Base-by-base conservation (phyloP, 2,888 invertebrate species). In the Lithophane semibrunnea region DNA sequence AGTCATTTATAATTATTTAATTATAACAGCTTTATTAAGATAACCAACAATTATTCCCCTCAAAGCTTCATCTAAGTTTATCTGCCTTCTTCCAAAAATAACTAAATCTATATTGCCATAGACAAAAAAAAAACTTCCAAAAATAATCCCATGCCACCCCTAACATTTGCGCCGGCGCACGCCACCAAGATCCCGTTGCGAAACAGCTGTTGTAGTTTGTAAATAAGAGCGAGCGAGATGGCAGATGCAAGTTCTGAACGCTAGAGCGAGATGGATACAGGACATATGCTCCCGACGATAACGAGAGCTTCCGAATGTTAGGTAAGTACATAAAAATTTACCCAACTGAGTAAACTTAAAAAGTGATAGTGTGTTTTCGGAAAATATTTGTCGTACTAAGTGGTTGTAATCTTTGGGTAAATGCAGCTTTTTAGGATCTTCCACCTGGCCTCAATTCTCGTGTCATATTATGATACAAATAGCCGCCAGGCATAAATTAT, bases 201-300 rank as follows among this genome's bases (percentile, higher is more conserved):
- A 92, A 95, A 95, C 95, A 95, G 95, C 95, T 95, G 95, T 92
- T 85, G 69, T 29, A 91, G 92, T 91, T 91, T 90, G 88, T 92
- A 90, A 90, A 92, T 90, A 90, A 77, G 91, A 75, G 77, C 24
- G 89, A 93, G 75, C 68, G 90, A 88, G 91, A 93, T 21, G 82
- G 82, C 67, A 68, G 37, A 75, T 70, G 44, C 21, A 16, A 56
- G 12, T 63, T 56, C 16, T 18, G 8, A 21, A 12, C 1, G 89
- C 64, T 18, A 79, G 86, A 91, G 52, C 16, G 87, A 86, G 79
- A 85, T 69, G 71, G 66, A 67, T 66, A 83, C 79, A 72, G 80
- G 85, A 84, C 84, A 84, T 84, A 83, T 85, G 84, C 82, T 47
- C 8, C 37, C 12, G 37, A 29, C 61, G 84, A 84, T 84, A 85